These are phyloP conservation scores for Acleris holmiana DNA, from an alignment of 2,888 invertebrate genomes.

Conservation along the genomic window DNA sequence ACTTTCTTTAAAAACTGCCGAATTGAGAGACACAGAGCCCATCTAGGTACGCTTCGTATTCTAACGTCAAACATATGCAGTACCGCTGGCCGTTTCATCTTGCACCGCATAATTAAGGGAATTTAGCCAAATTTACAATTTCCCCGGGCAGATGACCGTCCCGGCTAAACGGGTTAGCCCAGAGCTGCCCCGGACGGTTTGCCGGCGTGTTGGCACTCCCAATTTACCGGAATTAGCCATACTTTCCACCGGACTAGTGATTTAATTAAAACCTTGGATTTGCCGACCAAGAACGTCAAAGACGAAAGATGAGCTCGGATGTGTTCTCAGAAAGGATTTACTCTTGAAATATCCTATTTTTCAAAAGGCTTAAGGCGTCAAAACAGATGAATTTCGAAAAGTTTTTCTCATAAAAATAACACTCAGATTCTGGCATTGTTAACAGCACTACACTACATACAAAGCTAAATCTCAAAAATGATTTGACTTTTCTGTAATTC, in stretches of 20 bases:
- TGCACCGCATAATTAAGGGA: slow-evolving; percentile 36
- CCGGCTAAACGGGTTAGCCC: slow-evolving; percentile 40
- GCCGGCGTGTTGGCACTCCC: slow-evolving; percentile 21
- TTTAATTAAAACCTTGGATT: slow-evolving; percentile 13
- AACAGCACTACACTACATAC: too few relatives aligned
- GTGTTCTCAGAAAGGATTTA: background rate
- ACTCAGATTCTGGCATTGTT: too few relatives aligned
- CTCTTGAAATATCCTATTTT: background rate
- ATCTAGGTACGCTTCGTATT: too few relatives aligned
- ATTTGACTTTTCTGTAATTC: too few relatives aligned
- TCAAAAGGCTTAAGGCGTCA: background rate
- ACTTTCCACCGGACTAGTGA: background rate
- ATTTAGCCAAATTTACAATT: slow-evolving; percentile 46
- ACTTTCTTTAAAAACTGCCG: too few relatives aligned
- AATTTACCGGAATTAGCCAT: slow-evolving; percentile 25
- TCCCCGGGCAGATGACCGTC: slow-evolving; percentile 44
- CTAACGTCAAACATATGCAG: too few relatives aligned
- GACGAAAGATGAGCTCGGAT: background rate
- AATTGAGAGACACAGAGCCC: too few relatives aligned
- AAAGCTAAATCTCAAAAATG: too few relatives aligned
- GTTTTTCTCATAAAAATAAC: too few relatives aligned
- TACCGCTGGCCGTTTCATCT: background rate
- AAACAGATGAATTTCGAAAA: too few relatives aligned
- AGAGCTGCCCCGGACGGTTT: slow-evolving; percentile 9
- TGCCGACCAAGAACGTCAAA: background rate